Evolutionary conservation across 2,888 invertebrate species (phyloP).

Genomic region (Leistus spinibarbis): DNA sequence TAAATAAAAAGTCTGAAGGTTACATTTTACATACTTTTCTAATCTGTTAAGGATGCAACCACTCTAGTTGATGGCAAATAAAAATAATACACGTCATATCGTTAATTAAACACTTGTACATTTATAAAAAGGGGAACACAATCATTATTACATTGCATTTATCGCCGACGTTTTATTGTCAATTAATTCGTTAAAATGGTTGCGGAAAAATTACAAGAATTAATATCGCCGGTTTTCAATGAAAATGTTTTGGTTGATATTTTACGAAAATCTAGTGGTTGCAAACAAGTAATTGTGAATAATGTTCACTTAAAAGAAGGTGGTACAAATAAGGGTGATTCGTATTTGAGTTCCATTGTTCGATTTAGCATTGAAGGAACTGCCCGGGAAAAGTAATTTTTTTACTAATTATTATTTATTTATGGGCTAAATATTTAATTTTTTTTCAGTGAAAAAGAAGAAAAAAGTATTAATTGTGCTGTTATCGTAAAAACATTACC

Average conservation of each 20-base stretch:
- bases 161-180: not conserved
- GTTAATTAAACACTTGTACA: not conserved
- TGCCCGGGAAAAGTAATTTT: conserved; percentile 42
- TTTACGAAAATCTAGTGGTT: conserved; percentile 44
- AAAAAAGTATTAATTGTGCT: conserved; percentile 53
- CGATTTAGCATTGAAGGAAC: conserved; percentile 64
- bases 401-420: conserved; percentile 43
- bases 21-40: too few relatives aligned
- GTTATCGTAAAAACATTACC: conserved; percentile 72
- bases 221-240: conserved; percentile 46
- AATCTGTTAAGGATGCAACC: not conserved
- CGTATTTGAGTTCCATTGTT: conserved; percentile 70
- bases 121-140: not conserved
- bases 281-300: conserved; percentile 48
- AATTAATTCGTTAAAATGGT: not conserved
- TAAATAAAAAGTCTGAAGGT: not conserved
- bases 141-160: not conserved
- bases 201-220: conserved; percentile 39
- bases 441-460: conserved; percentile 18
- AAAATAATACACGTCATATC: not conserved
- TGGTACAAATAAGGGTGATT: conserved; percentile 66
- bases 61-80: not conserved
- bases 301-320: conserved; percentile 59
- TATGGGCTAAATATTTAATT: conserved; percentile 1
- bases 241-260: conserved; percentile 45